phyloP scores from a whole-genome alignment of 2,113 vertebrate species.

The Cepphus grylle region DNA sequence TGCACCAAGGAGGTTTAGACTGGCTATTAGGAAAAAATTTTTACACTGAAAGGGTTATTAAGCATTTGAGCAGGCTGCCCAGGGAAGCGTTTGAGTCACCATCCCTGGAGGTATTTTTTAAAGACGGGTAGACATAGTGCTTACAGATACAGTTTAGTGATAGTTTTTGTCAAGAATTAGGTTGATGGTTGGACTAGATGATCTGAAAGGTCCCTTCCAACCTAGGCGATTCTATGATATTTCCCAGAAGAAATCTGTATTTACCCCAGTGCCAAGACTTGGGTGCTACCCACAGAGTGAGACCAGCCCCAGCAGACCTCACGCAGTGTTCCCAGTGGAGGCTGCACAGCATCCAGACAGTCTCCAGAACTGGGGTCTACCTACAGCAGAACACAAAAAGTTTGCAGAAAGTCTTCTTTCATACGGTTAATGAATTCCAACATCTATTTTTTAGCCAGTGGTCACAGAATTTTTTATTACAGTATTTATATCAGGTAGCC shows the following conservation, averaged over 20 bases:
- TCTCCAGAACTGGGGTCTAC: neutral
- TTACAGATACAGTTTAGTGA: too few relatives aligned
- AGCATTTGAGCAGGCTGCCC: too few relatives aligned
- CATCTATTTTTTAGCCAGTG: neutral
- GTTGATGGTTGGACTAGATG: too few relatives aligned
- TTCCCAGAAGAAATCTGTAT: neutral
- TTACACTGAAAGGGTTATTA: too few relatives aligned
- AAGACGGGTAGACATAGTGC: too few relatives aligned
- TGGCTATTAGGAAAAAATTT: too few relatives aligned
- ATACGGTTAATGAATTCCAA: neutral
- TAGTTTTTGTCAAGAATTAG: too few relatives aligned
- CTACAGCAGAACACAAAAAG: neutral
- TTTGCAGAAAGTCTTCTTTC: neutral
- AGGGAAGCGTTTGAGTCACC: too few relatives aligned
- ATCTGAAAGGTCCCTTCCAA: too few relatives aligned
- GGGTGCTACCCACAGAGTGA: fast-evolving
- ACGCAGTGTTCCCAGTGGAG: fast-evolving
- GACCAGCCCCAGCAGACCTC: neutral
- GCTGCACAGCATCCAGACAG: neutral
- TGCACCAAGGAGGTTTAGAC: too few relatives aligned
- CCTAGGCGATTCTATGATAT: too few relatives aligned
- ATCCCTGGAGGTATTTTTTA: too few relatives aligned
- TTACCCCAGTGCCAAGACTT: neutral
- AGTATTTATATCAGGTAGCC: neutral
- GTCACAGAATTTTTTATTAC: neutral